phyloP scores from a whole-genome alignment of 2,888 invertebrate species.

The Anodontia alba region DNA sequence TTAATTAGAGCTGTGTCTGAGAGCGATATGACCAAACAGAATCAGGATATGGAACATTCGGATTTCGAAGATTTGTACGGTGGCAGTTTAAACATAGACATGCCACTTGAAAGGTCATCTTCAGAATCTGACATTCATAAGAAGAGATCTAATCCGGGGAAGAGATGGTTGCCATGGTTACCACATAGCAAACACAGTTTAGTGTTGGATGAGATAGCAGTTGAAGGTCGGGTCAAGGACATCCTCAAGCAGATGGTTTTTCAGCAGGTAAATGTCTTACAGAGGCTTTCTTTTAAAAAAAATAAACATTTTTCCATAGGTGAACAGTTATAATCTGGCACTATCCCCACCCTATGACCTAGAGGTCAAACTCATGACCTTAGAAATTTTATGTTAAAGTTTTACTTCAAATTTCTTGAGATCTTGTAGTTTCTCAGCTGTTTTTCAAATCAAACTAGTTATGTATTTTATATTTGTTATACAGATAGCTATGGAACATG shows the following conservation, averaged over 20 bases:
- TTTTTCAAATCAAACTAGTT: too few species aligned
- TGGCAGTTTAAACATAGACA: constrained; percentile 56
- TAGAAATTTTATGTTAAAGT: too few species aligned
- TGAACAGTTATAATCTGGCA: too few species aligned
- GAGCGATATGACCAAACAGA: constrained; percentile 52
- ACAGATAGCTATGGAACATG: too few species aligned
- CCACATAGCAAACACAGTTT: constrained; percentile 43
- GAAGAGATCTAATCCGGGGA: constrained; percentile 47
- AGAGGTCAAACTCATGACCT: too few species aligned
- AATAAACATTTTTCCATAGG: background rate
- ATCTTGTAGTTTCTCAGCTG: too few species aligned
- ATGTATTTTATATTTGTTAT: too few species aligned
- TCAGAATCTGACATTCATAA: constrained; percentile 61
- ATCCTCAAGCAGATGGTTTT: constrained; percentile 61
- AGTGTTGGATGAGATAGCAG: constrained; percentile 58
- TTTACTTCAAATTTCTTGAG: too few species aligned
- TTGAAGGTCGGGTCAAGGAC: constrained; percentile 60
- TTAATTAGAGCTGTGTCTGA: constrained; percentile 52
- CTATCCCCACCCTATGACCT: too few species aligned
- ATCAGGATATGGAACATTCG: constrained; percentile 28
- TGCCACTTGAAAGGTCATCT: constrained; percentile 62
- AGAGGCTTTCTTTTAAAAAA: background rate
- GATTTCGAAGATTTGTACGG: constrained; percentile 60
- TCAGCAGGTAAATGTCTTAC: constrained; percentile 65
- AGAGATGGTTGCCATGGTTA: constrained; percentile 51